Conservation (phyloP, 2,888 invertebrate species). For the Ectemnius cavifrons region DNA sequence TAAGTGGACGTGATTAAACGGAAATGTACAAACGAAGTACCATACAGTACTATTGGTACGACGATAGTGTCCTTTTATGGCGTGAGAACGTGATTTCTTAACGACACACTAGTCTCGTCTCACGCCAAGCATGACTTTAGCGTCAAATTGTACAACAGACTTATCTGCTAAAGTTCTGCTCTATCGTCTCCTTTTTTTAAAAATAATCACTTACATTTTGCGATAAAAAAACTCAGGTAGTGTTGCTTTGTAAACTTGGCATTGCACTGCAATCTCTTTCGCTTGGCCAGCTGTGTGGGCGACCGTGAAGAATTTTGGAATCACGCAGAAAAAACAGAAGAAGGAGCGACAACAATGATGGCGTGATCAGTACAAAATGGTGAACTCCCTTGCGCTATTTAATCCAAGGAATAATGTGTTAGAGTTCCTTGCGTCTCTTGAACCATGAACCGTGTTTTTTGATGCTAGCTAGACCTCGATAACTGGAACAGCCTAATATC, state of each 20-base stretch:
- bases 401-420: constrained; percentile 26
- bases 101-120: constrained; percentile 32
- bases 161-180: constrained; percentile 63
- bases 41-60: constrained; percentile 65
- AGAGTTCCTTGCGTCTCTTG: constrained; percentile 26
- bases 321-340: constrained; percentile 61
- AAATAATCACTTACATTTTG: constrained; percentile 64
- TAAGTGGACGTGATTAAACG: constrained; percentile 66
- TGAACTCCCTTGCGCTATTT: constrained; percentile 14
- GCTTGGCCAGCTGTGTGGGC: constrained; percentile 42
- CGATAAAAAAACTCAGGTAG: constrained; percentile 61
- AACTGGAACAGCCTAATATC: constrained; percentile 46
- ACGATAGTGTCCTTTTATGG: constrained; percentile 30
- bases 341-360: constrained; percentile 47
- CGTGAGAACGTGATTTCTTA: constrained; percentile 55
- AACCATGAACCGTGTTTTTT: constrained; percentile 34
- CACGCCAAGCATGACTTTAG: too few species aligned
- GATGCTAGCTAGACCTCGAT: constrained; percentile 46
- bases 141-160: constrained; percentile 65
- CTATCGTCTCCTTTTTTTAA: constrained; percentile 56
- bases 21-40: constrained; percentile 76
- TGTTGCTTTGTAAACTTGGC: constrained; percentile 57
- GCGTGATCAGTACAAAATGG: constrained; percentile 35
- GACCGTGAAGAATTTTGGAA: constrained; percentile 55
- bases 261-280: constrained; percentile 61